These are phyloP conservation scores for Lampropteryx suffumata DNA, from an alignment of 2,888 invertebrate species.

Conservation along the genomic window DNA sequence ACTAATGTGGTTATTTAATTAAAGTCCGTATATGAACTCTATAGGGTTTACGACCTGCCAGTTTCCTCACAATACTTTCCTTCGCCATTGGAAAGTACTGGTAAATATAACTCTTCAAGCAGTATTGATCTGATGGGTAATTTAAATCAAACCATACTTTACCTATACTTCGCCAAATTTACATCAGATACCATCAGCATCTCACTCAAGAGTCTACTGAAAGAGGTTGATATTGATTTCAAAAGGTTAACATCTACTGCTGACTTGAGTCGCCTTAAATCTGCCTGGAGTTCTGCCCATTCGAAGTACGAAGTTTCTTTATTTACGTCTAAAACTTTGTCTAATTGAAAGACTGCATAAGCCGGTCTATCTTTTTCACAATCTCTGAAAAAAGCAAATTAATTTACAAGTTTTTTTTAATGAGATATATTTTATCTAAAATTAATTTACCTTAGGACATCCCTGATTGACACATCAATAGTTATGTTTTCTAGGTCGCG, in stretches of 20 bases:
- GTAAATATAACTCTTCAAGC: too few species aligned
- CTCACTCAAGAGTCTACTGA: conserved; percentile 82
- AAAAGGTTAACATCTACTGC: conserved; percentile 78
- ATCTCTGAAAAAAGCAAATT: conserved; percentile 84
- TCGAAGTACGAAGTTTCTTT: conserved; percentile 85
- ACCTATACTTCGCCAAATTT: conserved; percentile 84
- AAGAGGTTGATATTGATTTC: conserved; percentile 81
- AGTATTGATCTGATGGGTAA: too few species aligned
- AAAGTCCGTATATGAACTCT: too few species aligned
- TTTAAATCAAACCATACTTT: background rate
- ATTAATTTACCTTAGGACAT: conserved; percentile 71
- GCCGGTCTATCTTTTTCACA: conserved; percentile 88
- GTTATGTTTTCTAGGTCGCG: conserved; percentile 79
- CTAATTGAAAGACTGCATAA: conserved; percentile 88
- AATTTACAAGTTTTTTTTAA: too few species aligned
- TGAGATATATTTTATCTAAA: too few species aligned
- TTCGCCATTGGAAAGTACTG: too few species aligned
- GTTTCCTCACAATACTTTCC: too few species aligned
- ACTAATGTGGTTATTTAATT: too few species aligned
- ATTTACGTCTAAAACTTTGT: conserved; percentile 87
- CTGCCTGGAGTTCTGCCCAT: conserved; percentile 83
- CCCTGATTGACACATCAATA: conserved; percentile 76
- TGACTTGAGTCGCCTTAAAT: conserved; percentile 77
- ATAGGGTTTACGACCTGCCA: too few species aligned
- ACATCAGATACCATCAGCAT: conserved; percentile 82